Conservation (phyloP, 92 coral and sea anemone species). For the Isaurus tuberculatus region DNA sequence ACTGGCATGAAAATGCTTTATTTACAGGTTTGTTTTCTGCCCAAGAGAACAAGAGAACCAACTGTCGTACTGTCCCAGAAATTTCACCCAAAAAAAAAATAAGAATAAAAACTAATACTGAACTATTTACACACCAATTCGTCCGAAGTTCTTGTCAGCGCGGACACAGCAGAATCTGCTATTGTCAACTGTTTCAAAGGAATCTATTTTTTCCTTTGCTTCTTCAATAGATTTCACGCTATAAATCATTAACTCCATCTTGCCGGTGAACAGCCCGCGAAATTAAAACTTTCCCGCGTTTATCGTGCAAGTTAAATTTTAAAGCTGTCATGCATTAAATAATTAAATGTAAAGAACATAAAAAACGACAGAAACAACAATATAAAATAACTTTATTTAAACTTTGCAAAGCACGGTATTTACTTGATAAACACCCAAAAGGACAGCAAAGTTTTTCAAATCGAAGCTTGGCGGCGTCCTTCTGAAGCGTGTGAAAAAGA, state of each 20-base stretch:
- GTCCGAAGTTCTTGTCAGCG: background rate
- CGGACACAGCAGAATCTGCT: conserved; percentile 2
- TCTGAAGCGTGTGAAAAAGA: too few species aligned
- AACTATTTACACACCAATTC: background rate
- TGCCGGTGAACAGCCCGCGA: conserved; percentile 4
- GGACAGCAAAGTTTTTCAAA: too few species aligned
- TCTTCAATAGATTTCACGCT: background rate
- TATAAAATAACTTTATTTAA: background rate
- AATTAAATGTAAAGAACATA: too few species aligned
- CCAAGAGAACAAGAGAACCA: background rate
- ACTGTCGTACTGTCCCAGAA: background rate
- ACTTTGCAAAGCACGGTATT: background rate
- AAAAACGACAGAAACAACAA: background rate
- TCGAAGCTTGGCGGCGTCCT: too few species aligned
- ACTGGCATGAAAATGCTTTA: too few species aligned
- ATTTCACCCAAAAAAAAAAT: too few species aligned
- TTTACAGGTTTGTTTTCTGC: too few species aligned
- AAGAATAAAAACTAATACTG: background rate
- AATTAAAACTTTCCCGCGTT: background rate
- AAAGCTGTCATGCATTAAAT: background rate
- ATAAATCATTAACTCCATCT: background rate
- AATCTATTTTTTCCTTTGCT: background rate
- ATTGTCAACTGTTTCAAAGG: background rate
- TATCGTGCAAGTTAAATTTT: background rate
- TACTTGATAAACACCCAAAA: too few species aligned